Evolutionary conservation across 2,888 invertebrate species (phyloP).

Genomic region (Callyntrura sp.): DNA sequence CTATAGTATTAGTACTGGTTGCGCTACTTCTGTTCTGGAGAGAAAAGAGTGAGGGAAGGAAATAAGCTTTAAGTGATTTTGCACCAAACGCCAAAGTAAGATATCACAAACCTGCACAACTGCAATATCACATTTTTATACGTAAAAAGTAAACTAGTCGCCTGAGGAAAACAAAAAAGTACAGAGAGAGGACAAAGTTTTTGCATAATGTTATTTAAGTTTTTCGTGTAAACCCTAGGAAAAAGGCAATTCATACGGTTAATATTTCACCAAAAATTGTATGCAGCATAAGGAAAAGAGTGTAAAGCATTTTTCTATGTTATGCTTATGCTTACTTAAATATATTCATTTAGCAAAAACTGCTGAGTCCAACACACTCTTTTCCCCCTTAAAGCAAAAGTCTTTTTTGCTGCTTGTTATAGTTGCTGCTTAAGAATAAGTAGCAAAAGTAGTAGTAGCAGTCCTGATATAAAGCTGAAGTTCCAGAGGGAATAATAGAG

Average conservation of each 20-base stretch:
- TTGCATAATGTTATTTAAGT: conserved; percentile 59
- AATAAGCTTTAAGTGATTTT: conserved; percentile 51
- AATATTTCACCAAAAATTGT: conserved; percentile 23
- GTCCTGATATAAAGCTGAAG: too few species aligned
- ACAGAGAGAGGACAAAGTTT: conserved; percentile 34
- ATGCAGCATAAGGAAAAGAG: conserved; percentile 3
- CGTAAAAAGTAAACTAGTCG: conserved; percentile 42
- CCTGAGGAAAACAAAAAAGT: conserved; percentile 48
- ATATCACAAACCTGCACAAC: conserved; percentile 51
- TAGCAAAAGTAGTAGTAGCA: too few species aligned
- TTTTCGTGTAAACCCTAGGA: conserved; percentile 17
- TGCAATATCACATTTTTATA: conserved; percentile 42
- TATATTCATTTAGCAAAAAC: background rate
- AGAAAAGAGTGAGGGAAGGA: conserved; percentile 1
- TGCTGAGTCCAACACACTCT: background rate
- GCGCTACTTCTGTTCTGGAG: background rate
- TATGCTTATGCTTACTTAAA: too few species aligned
- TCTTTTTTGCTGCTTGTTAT: background rate
- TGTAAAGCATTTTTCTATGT: background rate
- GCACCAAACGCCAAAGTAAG: conserved; percentile 11
- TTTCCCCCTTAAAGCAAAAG: background rate
- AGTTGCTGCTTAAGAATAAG: background rate
- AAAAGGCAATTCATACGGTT: conserved; percentile 51
- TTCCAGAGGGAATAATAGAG: conserved; percentile 40
- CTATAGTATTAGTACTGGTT: background rate